Conservation (phyloP, 2,888 invertebrate genomes). For the Tenthredo scrophulariae region DNA sequence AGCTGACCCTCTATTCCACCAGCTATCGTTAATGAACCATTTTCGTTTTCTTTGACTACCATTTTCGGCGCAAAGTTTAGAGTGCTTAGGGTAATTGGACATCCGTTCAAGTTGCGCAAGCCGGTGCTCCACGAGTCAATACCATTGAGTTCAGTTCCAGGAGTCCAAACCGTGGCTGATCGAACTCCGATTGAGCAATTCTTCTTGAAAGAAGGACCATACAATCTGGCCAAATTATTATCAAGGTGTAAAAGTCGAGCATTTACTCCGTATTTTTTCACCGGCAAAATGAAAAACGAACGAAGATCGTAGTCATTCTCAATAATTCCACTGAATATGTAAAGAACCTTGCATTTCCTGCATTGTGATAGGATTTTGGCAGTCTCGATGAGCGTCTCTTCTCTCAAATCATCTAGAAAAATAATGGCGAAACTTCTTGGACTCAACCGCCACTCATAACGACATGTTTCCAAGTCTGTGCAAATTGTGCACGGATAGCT, state of each 20-base stretch:
- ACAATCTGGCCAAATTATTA: not conserved
- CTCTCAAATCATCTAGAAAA: slow-evolving; percentile 19
- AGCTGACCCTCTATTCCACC: slow-evolving; percentile 22
- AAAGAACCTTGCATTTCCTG: slow-evolving; percentile 18
- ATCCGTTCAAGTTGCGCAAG: not conserved
- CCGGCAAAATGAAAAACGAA: not conserved
- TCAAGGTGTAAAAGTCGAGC: not conserved
- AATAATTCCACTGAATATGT: not conserved
- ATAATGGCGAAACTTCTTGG: slow-evolving; percentile 27
- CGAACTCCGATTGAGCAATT: not conserved
- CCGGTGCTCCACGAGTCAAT: not conserved
- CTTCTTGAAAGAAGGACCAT: not conserved
- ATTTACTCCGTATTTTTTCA: not conserved
- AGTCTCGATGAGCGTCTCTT: not conserved
- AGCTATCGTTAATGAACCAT: not conserved
- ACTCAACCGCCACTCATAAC: not conserved
- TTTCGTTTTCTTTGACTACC: not conserved
- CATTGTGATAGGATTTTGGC: not conserved
- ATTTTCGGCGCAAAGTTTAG: slow-evolving; percentile 24
- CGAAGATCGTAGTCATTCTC: not conserved
- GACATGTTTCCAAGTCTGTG: not conserved
- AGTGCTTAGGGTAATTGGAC: slow-evolving; percentile 8
- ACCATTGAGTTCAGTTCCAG: not conserved
- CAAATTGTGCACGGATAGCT: slow-evolving; percentile 12
- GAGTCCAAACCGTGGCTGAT: not conserved